Evolutionary conservation across 2,888 invertebrate species (phyloP), one percentile per base, ranked within the genome.

Genomic region (Xanthostigma xanthostigma): DNA sequence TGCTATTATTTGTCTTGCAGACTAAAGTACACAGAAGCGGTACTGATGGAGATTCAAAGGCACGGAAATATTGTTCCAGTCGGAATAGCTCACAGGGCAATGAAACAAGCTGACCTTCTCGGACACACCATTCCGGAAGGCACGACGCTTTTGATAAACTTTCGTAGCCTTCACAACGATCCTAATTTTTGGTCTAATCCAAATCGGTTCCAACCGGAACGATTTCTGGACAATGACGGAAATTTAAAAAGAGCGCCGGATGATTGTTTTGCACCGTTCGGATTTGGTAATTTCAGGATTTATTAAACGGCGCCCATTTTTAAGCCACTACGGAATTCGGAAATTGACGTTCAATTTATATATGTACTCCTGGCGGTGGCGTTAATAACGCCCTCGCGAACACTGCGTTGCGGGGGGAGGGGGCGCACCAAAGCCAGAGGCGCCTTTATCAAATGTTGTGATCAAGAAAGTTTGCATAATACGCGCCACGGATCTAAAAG

Each of bases 151-250:
- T 61, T 84, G 41, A 66, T 80, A 1, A 75, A 76, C 50, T 65
- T 78, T 48, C 69, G 76, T 56, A 78, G 79, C 49, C 69, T 79
- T 0, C 77, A 81, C 56, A 76, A 77, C 60, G 78, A 80, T 44
- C 54, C 57, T 27, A 60, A 66, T 1, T 66, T 67, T 53, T 84
- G 81, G 81, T 17, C 27, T 17, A 71, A 78, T 46, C 79, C 83
- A 0, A 56, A 70, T 1, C 60, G 59, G 44, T 84, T 84, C 59
- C 64, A 68, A 8, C 84, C 84, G 0, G 76, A 81, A 56, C 68
- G 84, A 44, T 84, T 83, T 63, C 60, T 83, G 37, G 62, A 71
- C 40, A 69, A 54, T 55, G 68, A 74, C 17, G 77, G 77, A 10
- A 72, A 74, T 55, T 62, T 74, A 17, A 62, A 34, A 9, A 40